Evolutionary conservation across 1,140 invertebrate genomes (phyloP).

Genomic region (Leptonema lineaticorne): DNA sequence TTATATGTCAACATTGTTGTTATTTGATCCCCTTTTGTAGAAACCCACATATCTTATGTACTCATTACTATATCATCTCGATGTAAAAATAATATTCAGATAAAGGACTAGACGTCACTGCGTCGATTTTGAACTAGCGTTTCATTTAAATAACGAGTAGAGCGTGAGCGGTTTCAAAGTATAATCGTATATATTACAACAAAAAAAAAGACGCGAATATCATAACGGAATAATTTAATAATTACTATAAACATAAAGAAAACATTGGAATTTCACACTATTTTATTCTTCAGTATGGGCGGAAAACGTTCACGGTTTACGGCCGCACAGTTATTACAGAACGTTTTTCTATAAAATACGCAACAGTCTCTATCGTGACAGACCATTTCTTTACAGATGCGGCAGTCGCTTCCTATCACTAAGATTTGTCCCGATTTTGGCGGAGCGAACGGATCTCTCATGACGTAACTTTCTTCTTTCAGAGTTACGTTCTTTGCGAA

Average conservation of each 20-base stretch:
- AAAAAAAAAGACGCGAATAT: too few relatives aligned
- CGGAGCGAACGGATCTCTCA: slow-evolving; percentile 80
- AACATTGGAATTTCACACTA: slow-evolving; percentile 36
- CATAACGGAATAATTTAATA: too few relatives aligned
- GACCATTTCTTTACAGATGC: slow-evolving; percentile 64
- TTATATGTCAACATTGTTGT: slow-evolving; percentile 5
- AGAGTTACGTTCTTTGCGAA: slow-evolving; percentile 66
- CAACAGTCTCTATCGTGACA: slow-evolving; percentile 77
- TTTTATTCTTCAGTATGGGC: slow-evolving; percentile 56
- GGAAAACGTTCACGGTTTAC: slow-evolving; percentile 66
- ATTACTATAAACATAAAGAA: too few relatives aligned
- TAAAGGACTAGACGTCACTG: too few relatives aligned
- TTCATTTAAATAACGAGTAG: too few relatives aligned
- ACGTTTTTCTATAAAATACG: slow-evolving; percentile 72
- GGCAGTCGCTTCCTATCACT: slow-evolving; percentile 74
- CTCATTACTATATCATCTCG: too few relatives aligned
- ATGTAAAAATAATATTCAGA: too few relatives aligned
- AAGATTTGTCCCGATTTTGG: slow-evolving; percentile 65
- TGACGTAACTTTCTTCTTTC: slow-evolving; percentile 72
- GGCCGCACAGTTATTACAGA: slow-evolving; percentile 70
- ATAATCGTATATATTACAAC: too few relatives aligned
- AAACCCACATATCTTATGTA: too few relatives aligned
- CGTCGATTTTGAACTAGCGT: too few relatives aligned
- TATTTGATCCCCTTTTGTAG: not conserved
- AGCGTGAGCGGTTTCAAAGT: too few relatives aligned